Base-by-base conservation (phyloP, 1,140 invertebrate species). In the Oedothorax gibbosus region DNA sequence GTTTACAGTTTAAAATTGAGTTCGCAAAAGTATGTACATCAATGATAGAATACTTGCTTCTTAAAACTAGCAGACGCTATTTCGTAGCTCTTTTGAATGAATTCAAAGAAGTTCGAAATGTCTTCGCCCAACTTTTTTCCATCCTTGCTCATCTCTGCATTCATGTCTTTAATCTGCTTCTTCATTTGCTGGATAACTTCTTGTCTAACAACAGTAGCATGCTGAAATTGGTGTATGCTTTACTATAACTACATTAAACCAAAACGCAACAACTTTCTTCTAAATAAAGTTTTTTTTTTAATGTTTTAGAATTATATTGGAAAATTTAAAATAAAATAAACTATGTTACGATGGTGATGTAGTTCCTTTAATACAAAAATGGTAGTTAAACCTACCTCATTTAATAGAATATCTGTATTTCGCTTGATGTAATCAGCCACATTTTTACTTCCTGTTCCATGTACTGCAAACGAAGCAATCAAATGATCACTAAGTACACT, bases 341-440 rank as follows among this genome's bases (percentile, higher is more conserved):
- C n/a, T n/a, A n/a, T n/a, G n/a, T n/a, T n/a, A n/a, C n/a, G n/a
- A n/a, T n/a, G n/a, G n/a, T n/a, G n/a, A n/a, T n/a, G n/a, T n/a
- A 35, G 35, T 35, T 35, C 35, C 5, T 35, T 35, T 35, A 35
- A 2, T 35, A 35, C 5, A 2, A 35, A 35, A 35, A 5, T 21
- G 8, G 21, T 9, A 20, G 66, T 2, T 73, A 12, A 7, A 14
- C 20, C 53, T 20, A 79, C 77, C 62, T 79, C 78, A 62, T 81
- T 81, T 50, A 81, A 71, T 60, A 81, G 68, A 62, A 81, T 81
- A 49, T 81, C 78, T 50, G 78, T 81, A 20, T 81, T 69, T 18
- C 66, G 56, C 4, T 71, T 71, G 14, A 81, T 60, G 15, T 71
- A 81, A 50, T 81, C 78, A 7, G 66, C 20, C 21, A 81, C 62